Conservation (phyloP, 1,140 invertebrate species). For the Ceratina australensis region DNA sequence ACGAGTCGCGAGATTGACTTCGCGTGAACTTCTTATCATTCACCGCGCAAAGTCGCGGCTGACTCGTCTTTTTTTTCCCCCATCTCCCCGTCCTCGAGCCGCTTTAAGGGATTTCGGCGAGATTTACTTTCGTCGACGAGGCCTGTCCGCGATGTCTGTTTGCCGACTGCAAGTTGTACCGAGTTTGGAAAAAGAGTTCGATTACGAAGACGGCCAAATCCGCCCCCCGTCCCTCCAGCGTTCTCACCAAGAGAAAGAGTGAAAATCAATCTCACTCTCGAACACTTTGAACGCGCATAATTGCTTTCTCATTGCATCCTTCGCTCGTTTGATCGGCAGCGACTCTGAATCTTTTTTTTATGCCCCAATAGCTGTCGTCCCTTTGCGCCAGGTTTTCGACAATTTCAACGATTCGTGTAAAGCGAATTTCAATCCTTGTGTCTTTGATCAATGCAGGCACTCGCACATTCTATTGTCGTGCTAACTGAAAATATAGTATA, state of each 20-base stretch:
- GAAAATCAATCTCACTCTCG: constrained; percentile 21
- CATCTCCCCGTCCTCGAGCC: neutral
- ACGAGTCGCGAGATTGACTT: constrained; percentile 52
- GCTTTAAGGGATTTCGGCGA: constrained; percentile 18
- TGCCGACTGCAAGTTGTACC: constrained; percentile 33
- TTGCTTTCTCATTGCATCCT: constrained; percentile 39
- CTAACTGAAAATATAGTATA: too few species aligned
- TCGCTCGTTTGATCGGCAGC: constrained; percentile 10
- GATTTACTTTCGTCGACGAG: constrained; percentile 43
- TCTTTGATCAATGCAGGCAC: too few species aligned
- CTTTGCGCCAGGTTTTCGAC: neutral
- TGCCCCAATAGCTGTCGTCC: neutral
- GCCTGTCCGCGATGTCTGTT: constrained; percentile 42
- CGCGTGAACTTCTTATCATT: constrained; percentile 49
- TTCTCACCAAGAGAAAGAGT: neutral
- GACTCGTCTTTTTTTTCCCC: neutral
- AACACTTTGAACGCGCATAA: neutral
- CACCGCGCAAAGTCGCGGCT: constrained; percentile 28
- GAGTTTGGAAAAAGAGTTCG: constrained; percentile 26
- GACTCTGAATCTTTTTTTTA: neutral
- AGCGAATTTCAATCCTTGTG: too few species aligned
- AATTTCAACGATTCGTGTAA: too few species aligned
- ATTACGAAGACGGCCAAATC: constrained; percentile 17
- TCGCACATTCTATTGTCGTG: too few species aligned
- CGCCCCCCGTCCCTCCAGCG: too few species aligned